phyloP scores from a whole-genome alignment of 2,888 invertebrate genomes.

The Meiosimyza decipiens region DNA sequence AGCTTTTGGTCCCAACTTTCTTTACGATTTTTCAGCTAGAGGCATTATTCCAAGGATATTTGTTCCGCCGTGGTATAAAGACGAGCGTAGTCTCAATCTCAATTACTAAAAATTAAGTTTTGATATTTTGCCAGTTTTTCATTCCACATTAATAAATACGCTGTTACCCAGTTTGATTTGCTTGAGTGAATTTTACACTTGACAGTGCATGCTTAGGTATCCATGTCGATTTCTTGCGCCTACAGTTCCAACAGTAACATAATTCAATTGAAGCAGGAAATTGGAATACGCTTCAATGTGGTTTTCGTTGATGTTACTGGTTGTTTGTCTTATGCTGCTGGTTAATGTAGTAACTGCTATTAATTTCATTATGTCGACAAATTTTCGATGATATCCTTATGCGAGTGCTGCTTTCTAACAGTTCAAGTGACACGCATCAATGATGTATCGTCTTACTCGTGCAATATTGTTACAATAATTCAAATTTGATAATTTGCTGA shows the following conservation, averaged over 20 bases:
- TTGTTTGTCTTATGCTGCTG: not conserved
- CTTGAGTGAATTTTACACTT: too few species aligned
- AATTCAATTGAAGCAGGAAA: conserved; percentile 26
- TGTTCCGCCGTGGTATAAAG: too few species aligned
- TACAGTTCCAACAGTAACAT: not conserved
- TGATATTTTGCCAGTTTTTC: too few species aligned
- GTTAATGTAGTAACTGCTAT: conserved; percentile 1
- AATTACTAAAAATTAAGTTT: too few species aligned
- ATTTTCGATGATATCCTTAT: not conserved
- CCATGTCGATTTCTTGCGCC: too few species aligned
- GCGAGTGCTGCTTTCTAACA: not conserved
- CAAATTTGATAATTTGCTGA: conserved; percentile 8
- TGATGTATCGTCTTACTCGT: not conserved
- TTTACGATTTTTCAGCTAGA: too few species aligned
- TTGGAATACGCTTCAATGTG: conserved; percentile 2
- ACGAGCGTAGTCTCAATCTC: too few species aligned
- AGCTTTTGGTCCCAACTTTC: too few species aligned
- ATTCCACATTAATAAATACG: too few species aligned
- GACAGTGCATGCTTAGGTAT: too few species aligned
- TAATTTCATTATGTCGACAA: not conserved
- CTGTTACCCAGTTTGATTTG: too few species aligned
- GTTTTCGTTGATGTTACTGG: not conserved
- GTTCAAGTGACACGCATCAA: not conserved
- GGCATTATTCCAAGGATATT: too few species aligned
- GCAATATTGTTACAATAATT: not conserved